Conservation (phyloP, 2,113 vertebrate genomes). For the Corydoras maculifer region DNA sequence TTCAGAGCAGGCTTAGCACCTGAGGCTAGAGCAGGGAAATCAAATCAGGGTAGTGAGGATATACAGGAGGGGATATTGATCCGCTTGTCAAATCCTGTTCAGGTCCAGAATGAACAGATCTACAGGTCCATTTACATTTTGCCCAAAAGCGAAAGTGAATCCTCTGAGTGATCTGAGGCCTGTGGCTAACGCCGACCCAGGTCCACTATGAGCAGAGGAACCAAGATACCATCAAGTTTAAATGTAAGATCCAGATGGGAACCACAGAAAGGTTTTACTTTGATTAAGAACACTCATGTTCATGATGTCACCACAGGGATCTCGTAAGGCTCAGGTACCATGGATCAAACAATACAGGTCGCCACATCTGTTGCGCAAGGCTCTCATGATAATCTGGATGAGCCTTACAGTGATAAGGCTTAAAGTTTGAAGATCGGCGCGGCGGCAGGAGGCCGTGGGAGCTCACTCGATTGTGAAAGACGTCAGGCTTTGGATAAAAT, state of each 20-base stretch:
- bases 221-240: neutral
- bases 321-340: constrained; percentile 6
- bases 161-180: neutral
- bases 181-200: neutral
- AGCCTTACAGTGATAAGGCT: constrained; percentile 8
- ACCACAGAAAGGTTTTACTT: too few relatives aligned
- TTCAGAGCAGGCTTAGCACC: too few relatives aligned
- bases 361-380: constrained; percentile 10
- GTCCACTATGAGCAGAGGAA: neutral
- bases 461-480: neutral
- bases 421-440: constrained; percentile 16
- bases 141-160: neutral
- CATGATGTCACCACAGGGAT: neutral
- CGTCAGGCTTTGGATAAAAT: constrained; percentile 13
- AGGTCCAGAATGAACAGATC: constrained; percentile 3
- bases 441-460: constrained; percentile 3
- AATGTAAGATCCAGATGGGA: neutral
- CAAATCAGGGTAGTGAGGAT: too few relatives aligned
- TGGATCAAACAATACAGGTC: neutral
- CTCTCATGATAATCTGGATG: constrained; percentile 13
- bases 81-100: neutral
- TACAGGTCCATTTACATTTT: neutral
- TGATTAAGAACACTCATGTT: too few relatives aligned
- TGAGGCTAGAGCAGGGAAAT: too few relatives aligned
- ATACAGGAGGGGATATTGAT: too few relatives aligned